phyloP scores from a whole-genome alignment of 2,797 vertebrate genomes.

The Phylloscopus collybita region DNA sequence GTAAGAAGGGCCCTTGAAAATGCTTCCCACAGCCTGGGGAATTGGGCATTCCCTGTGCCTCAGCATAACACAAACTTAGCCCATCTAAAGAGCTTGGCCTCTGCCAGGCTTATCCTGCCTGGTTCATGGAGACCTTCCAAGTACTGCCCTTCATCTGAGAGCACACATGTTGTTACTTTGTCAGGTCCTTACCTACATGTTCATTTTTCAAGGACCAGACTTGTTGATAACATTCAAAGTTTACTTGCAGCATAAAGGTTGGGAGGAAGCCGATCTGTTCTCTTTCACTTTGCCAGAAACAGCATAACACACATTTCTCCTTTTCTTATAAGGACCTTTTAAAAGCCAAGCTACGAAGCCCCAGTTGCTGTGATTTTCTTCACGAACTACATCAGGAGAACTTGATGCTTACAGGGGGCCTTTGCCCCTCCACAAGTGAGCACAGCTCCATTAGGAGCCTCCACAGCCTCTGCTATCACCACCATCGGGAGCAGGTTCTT shows the following conservation, averaged over 20 bases:
- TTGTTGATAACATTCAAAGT: not conserved
- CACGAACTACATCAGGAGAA: not conserved
- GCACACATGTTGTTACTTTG: accelerated
- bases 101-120: not conserved
- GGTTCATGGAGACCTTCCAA: accelerated
- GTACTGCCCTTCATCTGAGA: not conserved
- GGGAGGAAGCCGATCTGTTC: not conserved
- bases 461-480: not conserved
- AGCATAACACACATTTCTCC: not conserved
- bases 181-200: accelerated
- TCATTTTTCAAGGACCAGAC: not conserved
- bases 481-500: not conserved
- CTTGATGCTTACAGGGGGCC: not conserved
- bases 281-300: not conserved
- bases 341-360: not conserved
- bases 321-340: not conserved
- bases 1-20: accelerated
- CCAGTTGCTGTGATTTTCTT: accelerated
- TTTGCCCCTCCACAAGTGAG: not conserved
- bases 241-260: not conserved
- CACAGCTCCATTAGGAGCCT: not conserved
- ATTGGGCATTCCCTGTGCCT: not conserved
- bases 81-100: accelerated
- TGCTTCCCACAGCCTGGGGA: not conserved
- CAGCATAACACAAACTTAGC: accelerated